phyloP scores from a whole-genome alignment of 2,888 invertebrate genomes.

The Acanthacorydalis orientalis region DNA sequence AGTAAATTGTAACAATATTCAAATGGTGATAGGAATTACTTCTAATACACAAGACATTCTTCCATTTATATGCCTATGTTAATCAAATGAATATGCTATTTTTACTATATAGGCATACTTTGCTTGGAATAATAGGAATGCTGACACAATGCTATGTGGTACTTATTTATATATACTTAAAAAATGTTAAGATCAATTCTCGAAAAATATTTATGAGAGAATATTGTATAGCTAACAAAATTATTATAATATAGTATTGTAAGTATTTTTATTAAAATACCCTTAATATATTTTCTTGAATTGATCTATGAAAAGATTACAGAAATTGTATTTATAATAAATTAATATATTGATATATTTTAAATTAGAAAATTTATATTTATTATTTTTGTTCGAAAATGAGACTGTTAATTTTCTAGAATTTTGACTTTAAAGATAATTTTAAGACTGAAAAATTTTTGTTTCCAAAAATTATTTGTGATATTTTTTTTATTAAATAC shows the following conservation, averaged over 20 bases:
- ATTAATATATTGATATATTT: slow-evolving; percentile 4
- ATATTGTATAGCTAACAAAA: too few relatives aligned
- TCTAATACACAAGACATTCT: background rate
- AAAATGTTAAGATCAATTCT: background rate
- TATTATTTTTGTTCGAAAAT: slow-evolving; percentile 4
- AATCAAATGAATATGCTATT: background rate
- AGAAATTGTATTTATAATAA: background rate
- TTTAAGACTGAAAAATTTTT: slow-evolving; percentile 2
- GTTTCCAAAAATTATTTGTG: slow-evolving; percentile 6
- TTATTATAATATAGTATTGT: too few relatives aligned
- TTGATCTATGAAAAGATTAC: background rate
- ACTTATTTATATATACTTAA: background rate
- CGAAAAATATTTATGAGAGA: background rate
- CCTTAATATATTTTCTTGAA: background rate
- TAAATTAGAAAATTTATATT: background rate
- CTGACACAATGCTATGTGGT: background rate
- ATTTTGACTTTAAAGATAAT: slow-evolving; percentile 4
- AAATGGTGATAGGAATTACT: slow-evolving; percentile 1
- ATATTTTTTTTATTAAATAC: slow-evolving; percentile 4
- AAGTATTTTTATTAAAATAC: too few relatives aligned
- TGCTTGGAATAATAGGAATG: background rate
- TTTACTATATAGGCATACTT: background rate
- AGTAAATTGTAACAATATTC: slow-evolving; percentile 1
- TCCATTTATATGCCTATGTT: slow-evolving; percentile 1
- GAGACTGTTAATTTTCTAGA: slow-evolving; percentile 5